These are phyloP conservation scores for Vanacampus margaritifer DNA, from an alignment of 2,113 vertebrate species.

Conservation along the genomic window DNA sequence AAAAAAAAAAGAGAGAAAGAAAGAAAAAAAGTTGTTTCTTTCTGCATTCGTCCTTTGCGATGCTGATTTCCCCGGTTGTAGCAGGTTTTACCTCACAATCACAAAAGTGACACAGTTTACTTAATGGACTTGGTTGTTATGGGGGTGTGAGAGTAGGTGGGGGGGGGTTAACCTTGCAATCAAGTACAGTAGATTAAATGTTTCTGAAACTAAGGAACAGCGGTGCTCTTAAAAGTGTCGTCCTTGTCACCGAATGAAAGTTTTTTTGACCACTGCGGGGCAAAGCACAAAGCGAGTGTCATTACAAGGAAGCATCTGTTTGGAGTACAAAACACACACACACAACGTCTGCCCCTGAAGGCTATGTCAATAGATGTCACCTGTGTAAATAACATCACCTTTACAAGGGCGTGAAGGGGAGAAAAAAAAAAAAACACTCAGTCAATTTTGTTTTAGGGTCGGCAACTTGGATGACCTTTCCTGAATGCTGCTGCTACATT, in stretches of 20 bases:
- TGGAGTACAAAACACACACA: constrained; percentile 55
- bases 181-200: constrained; percentile 46
- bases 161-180: constrained; percentile 40
- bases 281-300: constrained; percentile 42
- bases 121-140: constrained; percentile 12
- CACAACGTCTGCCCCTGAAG: constrained; percentile 41
- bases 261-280: constrained; percentile 18
- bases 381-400: constrained; percentile 40
- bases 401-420: constrained; percentile 25
- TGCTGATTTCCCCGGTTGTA: constrained; percentile 12
- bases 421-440: constrained; percentile 3
- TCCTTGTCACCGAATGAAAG: constrained; percentile 58
- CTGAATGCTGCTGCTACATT: background rate
- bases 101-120: constrained; percentile 17
- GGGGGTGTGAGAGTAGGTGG: background rate
- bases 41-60: constrained; percentile 9
- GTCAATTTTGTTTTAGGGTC: background rate
- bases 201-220: constrained; percentile 30
- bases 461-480: background rate
- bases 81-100: constrained; percentile 20
- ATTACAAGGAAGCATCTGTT: constrained; percentile 56
- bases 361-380: constrained; percentile 51
- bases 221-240: constrained; percentile 33
- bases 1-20: too few species aligned
- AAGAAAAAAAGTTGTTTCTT: background rate